phyloP scores from a whole-genome alignment of 2,113 vertebrate species.

The Aldabrachelys gigantea region DNA sequence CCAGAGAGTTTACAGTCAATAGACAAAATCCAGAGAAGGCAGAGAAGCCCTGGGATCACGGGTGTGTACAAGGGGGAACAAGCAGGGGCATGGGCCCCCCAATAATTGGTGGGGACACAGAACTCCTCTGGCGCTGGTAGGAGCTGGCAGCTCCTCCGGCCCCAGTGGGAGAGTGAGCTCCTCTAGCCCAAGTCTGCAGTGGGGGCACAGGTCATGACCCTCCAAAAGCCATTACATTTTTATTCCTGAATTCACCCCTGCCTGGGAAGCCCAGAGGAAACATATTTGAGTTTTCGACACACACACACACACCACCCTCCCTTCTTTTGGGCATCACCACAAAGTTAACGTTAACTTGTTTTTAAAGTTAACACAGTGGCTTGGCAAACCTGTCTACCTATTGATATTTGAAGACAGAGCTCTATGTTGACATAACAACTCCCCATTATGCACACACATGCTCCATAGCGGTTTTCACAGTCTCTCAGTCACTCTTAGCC shows the following conservation, averaged over 20 bases:
- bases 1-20: neutral
- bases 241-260: no score
- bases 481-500: neutral
- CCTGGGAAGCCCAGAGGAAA: neutral
- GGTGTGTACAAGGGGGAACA: no score
- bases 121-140: no score
- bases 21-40: neutral
- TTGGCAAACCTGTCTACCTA: neutral
- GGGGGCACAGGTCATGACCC: no score
- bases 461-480: neutral
- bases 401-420: neutral
- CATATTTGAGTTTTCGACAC: neutral
- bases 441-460: accelerated
- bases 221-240: no score
- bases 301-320: no score
- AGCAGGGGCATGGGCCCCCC: no score
- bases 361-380: neutral
- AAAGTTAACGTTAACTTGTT: neutral
- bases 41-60: neutral
- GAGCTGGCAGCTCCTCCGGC: no score
- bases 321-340: no score
- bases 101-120: no score
- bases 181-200: no score
- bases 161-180: no score
- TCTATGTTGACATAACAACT: neutral